Base-by-base conservation (phyloP, 2,888 invertebrate species). In the Philereme transversata region DNA sequence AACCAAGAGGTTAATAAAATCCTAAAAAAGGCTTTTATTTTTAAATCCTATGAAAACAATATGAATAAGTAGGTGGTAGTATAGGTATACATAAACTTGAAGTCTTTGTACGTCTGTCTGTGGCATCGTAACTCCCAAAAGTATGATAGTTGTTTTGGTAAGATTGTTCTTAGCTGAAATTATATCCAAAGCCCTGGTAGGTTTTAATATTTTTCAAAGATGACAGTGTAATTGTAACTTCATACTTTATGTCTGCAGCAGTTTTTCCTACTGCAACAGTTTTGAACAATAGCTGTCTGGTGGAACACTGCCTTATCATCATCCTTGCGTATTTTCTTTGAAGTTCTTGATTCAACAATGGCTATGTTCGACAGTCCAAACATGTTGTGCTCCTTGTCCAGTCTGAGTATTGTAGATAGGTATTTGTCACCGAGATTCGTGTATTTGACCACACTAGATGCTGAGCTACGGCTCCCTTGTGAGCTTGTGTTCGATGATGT, bases 371-470 rank as follows among this genome's bases (percentile, higher is more conserved):
- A 90, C 22, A 92, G 65, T 1, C 91, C 91, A 70, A 92, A 92
- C 76, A 92, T 69, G 58, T 92, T 91, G 66, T 90, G 89, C 66
- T 92, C 91, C 67, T 81, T 85, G 67, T 92, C 91, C 62, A 92
- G 63, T 5, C 83, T 81, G 0, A 92, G 76, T 62, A 92, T 88
- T 1, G 91, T 92, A 2, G 89, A 87, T 51, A 92, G 64, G 52
- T 81, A 85, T 73, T 81, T 88, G 58, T 89, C 87, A 11, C 79
- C 78, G 4, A 77, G 72, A 62, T 72, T 81, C 2, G 70, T 53
- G 9, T 69, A 60, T 57, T 69, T 64, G 5, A 65, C 64, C 1
- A 78, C 52, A 8, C 72, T 71, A 9, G 73, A 78, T 5, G 83
- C 75, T 0, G 84, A 85, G 53, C 79, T 79, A 56, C 64, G 70